Base-by-base conservation (phyloP, 2,888 invertebrate species). In the Girardia tigrina region DNA sequence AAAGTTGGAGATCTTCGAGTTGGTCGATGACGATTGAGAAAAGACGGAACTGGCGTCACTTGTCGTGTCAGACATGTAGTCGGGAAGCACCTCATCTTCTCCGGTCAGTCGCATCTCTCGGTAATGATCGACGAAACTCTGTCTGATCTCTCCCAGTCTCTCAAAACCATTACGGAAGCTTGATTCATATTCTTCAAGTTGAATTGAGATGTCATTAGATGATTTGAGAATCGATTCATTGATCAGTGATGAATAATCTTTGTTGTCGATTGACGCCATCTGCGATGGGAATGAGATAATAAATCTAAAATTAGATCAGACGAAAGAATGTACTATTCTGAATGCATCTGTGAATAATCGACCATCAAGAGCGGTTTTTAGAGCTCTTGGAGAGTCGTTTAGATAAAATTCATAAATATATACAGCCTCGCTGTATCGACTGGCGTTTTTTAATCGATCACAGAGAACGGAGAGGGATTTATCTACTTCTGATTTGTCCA, bases 341-440 rank as follows among this genome's bases (percentile, higher is more conserved):
- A 56, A 56, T 20, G 56, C 56, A 56, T 56, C 56, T 20, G 56
- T 56, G 23, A 56, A 56, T 56, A 56, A 56, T 56, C 56, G 4
- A 56, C 56, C 56, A 56, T 56, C 56, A n/a, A 56, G 56, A n/a
- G 8, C 4, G 4, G 23, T n/a, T 6, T 56, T 56, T n/a, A 56
- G 23, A 8, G 56, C 56, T 6, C n/a, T 56, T 6, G n/a, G 4
- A 6, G 23, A 56, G 23, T 56, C 56, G 6, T 12, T 56, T 23
- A 56, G 23, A 56, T 56, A 56, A 4, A 56, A n/a, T 56, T 56
- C 56, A 56, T 56, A 20, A 56, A 56, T 56, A 4, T 20, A 56
- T 56, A 56, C 6, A n/a, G 56, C 56, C 23, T 56, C 56, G 23
- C n/a, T 56, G n/a, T 8, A n/a, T 56, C 56, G n/a, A 6, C 56